Evolutionary conservation across 2,113 vertebrate species (phyloP).

Genomic region (Triplophysa tibetana): DNA sequence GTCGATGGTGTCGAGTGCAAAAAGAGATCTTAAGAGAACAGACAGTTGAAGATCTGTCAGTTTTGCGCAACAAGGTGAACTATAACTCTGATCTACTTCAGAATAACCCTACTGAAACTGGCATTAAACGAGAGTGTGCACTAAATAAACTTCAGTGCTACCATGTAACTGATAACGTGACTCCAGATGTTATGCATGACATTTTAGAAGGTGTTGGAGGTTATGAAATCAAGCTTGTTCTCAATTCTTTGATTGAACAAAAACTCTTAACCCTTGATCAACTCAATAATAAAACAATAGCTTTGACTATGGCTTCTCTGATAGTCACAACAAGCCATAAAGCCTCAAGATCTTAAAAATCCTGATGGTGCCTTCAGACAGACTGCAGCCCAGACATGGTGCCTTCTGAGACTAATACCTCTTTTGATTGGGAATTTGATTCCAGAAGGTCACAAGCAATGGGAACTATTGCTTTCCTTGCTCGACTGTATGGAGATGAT

Average conservation of each 20-base stretch:
- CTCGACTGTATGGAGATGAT: slow-evolving; percentile 30
- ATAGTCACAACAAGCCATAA: slow-evolving; percentile 26
- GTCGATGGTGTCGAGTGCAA: not conserved
- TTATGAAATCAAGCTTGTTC: slow-evolving; percentile 14
- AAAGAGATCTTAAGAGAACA: not conserved
- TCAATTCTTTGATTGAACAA: slow-evolving; percentile 27
- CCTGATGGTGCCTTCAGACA: slow-evolving; percentile 29
- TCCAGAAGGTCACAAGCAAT: not conserved
- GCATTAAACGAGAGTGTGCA: slow-evolving; percentile 15
- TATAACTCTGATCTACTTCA: slow-evolving; percentile 4
- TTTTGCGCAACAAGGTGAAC: not conserved
- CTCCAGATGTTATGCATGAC: slow-evolving; percentile 33
- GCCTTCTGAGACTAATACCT: slow-evolving; percentile 27
- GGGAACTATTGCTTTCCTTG: not conserved
- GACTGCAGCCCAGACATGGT: slow-evolving; percentile 38
- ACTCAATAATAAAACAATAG: not conserved
- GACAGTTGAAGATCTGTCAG: slow-evolving; percentile 7
- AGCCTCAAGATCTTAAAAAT: slow-evolving; percentile 2
- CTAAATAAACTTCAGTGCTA: slow-evolving; percentile 19
- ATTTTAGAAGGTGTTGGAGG: slow-evolving; percentile 31
- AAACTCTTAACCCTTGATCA: not conserved
- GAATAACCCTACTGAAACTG: slow-evolving; percentile 9
- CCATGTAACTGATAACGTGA: slow-evolving; percentile 25
- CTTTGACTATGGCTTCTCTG: slow-evolving; percentile 27
- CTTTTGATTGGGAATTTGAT: not conserved